Evolutionary conservation across 2,888 invertebrate species (phyloP), one percentile per base, ranked within the genome.

Genomic region (Teinopalpus imperialis): DNA sequence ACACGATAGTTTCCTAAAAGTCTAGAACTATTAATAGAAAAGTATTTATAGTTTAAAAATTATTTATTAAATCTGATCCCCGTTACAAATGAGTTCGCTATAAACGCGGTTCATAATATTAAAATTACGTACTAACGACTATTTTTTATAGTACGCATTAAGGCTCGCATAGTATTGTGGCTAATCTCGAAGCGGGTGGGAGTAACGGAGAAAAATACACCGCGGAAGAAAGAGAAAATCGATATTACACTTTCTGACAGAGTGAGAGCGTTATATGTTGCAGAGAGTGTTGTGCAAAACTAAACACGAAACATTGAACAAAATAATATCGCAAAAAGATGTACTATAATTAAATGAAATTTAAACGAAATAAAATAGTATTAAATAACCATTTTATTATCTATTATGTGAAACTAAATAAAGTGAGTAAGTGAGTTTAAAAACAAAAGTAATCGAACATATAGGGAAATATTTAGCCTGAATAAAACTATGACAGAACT

Each of bases 151-250:
- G 30, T 30, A 35, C 23, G 31, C 44, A 20, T 14, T 37, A 36
- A 47, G 8, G 27, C 34, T 53, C 46, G 46, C 57, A 57, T 50
- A 52, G 49, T 56, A 2, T 24, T 23, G 37, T 30, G 31, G 43
- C 54, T 56, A 55, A 59, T 51, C 45, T 59, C 58, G 55, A 54
- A 49, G 53, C 51, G 52, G 48, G 46, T 52, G 42, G 30, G 57
- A 30, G 53, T 43, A 64, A 75, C 49, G 56, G 69, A 65, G 72
- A 73, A 45, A 47, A 43, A 34, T 39, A 50, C 54, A 54, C 34
- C 37, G 50, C 43, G 72, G 57, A 49, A 57, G 71, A 82, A 66
- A 73, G 79, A 75, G 81, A 72, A 53, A 62, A 61, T 60, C 56
- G 61, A 60, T 67, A 53, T 59, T 60, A 59, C 57, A 52, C 49